Percentiles rank a stretch among this genome's conserved stretches.
Evolutionary conservation across 2,888 invertebrate species (phyloP).

Genomic region (Colostygia pectinataria): DNA sequence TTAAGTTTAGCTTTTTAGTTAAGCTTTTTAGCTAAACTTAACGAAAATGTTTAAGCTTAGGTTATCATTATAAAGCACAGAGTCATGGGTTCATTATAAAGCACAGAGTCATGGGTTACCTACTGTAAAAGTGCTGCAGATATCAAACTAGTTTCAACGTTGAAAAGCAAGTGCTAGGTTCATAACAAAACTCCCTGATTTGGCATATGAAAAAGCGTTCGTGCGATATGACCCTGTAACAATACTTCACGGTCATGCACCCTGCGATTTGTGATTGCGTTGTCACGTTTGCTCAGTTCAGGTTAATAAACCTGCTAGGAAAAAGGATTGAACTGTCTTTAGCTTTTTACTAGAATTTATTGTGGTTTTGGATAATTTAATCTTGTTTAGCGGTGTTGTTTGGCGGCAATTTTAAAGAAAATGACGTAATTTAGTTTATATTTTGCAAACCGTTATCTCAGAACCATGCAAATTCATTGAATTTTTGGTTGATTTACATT

Average conservation of each 20-base stretch:
- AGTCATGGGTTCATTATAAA: too few relatives aligned
- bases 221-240: conserved; percentile 58
- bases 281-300: conserved; percentile 60
- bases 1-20: too few relatives aligned
- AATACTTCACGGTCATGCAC: conserved; percentile 70
- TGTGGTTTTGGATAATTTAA: conserved; percentile 32
- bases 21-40: too few relatives aligned
- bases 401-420: conserved; percentile 11
- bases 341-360: conserved; percentile 35
- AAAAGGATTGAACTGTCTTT: conserved; percentile 48
- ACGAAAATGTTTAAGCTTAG: too few relatives aligned
- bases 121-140: too few relatives aligned
- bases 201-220: conserved; percentile 54
- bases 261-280: conserved; percentile 65
- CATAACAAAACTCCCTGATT: too few relatives aligned
- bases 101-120: too few relatives aligned
- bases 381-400: conserved; percentile 16
- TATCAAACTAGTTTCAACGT: too few relatives aligned
- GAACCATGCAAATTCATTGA: not conserved
- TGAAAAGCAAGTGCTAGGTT: too few relatives aligned
- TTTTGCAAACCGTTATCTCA: conserved; percentile 7
- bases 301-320: conserved; percentile 68
- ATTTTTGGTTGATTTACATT: not conserved
- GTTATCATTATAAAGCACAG: too few relatives aligned
- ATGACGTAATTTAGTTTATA: conserved; percentile 6